Conservation (phyloP, 2,797 vertebrate species). For the Cephalopachus bancanus region DNA sequence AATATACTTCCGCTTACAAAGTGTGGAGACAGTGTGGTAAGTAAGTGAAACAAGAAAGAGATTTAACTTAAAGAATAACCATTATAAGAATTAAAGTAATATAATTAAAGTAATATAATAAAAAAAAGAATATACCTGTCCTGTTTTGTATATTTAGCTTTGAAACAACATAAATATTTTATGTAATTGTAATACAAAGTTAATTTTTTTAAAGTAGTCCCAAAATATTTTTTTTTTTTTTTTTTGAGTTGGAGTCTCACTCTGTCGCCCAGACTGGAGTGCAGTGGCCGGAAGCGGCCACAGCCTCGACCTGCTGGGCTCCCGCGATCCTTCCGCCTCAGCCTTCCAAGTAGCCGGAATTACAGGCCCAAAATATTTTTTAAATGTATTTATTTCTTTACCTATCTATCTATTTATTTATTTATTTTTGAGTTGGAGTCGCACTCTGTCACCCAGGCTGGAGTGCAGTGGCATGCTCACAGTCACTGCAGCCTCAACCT, state of each 20-base stretch:
- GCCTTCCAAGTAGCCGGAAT: too few species aligned
- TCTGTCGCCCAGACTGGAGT: too few species aligned
- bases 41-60: constrained; percentile 28
- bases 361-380: neutral
- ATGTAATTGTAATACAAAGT: constrained; percentile 36
- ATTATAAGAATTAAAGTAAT: constrained; percentile 13
- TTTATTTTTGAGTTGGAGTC: too few species aligned
- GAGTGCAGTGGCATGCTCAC: too few species aligned
- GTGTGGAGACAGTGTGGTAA: neutral
- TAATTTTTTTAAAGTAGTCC: neutral
- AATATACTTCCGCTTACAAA: neutral
- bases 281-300: too few species aligned
- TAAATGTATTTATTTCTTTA: too few species aligned
- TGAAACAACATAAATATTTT: constrained; percentile 8
- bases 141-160: constrained; percentile 55
- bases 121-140: constrained; percentile 1
- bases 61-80: neutral
- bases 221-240: neutral
- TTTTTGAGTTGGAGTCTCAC: too few species aligned
- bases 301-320: too few species aligned
- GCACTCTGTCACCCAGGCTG: too few species aligned
- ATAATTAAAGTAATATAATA: neutral
- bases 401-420: too few species aligned
- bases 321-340: too few species aligned
- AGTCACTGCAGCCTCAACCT: too few species aligned